A percentile compares a stretch with the other conserved stretches of the same genome.
Conservation (phyloP, 1,140 invertebrate genomes). For the Neelides sp. region DNA sequence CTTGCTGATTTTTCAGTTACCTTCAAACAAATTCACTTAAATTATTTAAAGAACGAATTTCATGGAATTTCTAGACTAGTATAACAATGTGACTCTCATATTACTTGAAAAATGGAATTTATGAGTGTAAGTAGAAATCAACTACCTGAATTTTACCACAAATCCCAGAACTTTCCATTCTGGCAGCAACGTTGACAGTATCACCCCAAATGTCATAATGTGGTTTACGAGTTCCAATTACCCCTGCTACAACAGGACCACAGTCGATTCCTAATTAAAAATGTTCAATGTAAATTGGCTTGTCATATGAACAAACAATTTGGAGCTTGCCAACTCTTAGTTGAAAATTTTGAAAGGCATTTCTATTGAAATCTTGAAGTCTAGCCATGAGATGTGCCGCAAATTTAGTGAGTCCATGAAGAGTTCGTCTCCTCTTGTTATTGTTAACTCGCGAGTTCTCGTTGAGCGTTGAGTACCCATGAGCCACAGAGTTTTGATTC, state of each 20-base stretch:
- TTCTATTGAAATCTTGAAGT: constrained; percentile 27
- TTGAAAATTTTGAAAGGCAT: constrained; percentile 46
- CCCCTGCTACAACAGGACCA: constrained; percentile 66
- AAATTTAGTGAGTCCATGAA: constrained; percentile 28
- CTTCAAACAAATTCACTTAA: constrained; percentile 35
- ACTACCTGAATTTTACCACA: constrained; percentile 63
- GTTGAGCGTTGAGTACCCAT: no score
- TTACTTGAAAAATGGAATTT: not conserved
- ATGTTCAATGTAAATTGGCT: not conserved
- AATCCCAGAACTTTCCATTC: constrained; percentile 75
- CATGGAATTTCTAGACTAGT: not conserved
- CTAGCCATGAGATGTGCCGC: constrained; percentile 32
- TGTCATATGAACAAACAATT: not conserved
- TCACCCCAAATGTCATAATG: constrained; percentile 79
- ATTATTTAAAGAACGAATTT: not conserved
- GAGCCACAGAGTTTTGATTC: no score
- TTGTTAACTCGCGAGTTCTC: no score
- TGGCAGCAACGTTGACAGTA: constrained; percentile 83
- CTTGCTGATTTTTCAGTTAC: constrained; percentile 58
- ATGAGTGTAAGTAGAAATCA: not conserved
- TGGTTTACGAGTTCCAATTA: constrained; percentile 18
- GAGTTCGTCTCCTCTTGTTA: constrained; percentile 12
- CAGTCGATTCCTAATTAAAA: constrained; percentile 45
- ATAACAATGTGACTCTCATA: not conserved
- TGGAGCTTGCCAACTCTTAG: constrained; percentile 40